Base-by-base conservation (phyloP, 2,888 invertebrate species). In the Thymelicus lineola region DNA sequence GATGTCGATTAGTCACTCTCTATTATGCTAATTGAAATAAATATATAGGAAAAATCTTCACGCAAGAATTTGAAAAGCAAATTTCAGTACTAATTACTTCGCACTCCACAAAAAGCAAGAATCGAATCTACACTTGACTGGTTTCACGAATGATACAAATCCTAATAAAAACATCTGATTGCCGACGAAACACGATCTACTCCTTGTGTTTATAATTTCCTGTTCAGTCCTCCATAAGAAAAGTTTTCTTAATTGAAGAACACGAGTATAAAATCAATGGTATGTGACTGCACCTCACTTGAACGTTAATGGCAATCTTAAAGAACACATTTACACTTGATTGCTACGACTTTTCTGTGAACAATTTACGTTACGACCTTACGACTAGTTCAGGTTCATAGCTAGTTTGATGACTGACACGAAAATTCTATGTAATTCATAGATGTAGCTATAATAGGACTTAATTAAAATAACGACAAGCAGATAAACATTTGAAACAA, bases 221-320 rank as follows among this genome's bases (percentile, higher is more conserved):
- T 66, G 61, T 70, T 66, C 57, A 74, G 70, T 58, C 57, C 57
- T 48, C 66, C 64, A 71, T 72, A 70, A 71, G 53, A 71, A 72
- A 48, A 71, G 62, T 66, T 60, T 70, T 61, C 73, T 75, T 74
- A 75, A 75, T 73, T 74, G 72, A 74, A 75, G 67, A 71, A 74
- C 70, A 74, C 64, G 75, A 9, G 58, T 71, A 71, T 67, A 71
- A 70, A 71, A 74, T 69, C 61, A 68, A 64, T 67, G 66, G 72
- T 58, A 70, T 60, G 72, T 58, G 57, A 70, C 61, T 67, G 35
- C 36, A 58, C 45, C 50, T 46, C 46, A 60, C 57, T 66, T 72
- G 62, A 62, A 68, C 63, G 28, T 50, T 63, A 67, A 69, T 62
- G 55, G 62, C 57, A 58, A 57, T n/a, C 46, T 55, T 46, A 57